Evolutionary conservation across 1,140 invertebrate species (phyloP).

Genomic region (Telenomus remus): DNA sequence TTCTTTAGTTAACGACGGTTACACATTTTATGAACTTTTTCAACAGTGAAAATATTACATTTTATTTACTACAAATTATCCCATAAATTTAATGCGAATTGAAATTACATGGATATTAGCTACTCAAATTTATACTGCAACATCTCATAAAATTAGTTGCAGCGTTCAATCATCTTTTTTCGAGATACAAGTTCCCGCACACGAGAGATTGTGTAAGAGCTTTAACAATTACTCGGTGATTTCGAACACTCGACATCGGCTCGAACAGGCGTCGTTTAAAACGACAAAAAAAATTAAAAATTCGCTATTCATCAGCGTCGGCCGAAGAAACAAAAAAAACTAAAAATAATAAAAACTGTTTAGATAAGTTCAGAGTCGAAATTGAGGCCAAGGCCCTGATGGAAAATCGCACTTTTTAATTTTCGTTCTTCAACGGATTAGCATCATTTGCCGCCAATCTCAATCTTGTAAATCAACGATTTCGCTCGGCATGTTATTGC

Average conservation of each 20-base stretch:
- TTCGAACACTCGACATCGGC: no score
- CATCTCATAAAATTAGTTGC: slow-evolving; percentile 1
- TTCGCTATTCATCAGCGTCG: no score
- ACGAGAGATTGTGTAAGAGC: slow-evolving; percentile 6
- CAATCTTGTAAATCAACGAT: slow-evolving; percentile 10
- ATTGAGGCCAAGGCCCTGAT: slow-evolving; percentile 62
- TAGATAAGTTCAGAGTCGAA: background rate
- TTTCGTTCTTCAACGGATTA: slow-evolving; percentile 17
- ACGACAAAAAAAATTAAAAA: no score
- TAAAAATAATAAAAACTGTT: background rate
- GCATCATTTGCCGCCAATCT: slow-evolving; percentile 9
- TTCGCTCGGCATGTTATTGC: slow-evolving; percentile 28
- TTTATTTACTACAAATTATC: background rate
- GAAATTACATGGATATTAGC: no score
- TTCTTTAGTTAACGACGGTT: no score
- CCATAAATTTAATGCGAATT: slow-evolving; percentile 3
- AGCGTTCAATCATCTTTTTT: slow-evolving; percentile 10
- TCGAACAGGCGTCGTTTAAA: no score
- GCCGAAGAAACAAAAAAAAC: no score
- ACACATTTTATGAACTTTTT: no score
- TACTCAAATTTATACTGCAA: background rate
- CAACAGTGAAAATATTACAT: no score
- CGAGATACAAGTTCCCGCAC: background rate
- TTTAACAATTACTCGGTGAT: no score
- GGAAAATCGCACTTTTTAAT: slow-evolving; percentile 35